Evolutionary conservation across 1,140 invertebrate genomes (phyloP).

Genomic region (Papilio dardanus): DNA sequence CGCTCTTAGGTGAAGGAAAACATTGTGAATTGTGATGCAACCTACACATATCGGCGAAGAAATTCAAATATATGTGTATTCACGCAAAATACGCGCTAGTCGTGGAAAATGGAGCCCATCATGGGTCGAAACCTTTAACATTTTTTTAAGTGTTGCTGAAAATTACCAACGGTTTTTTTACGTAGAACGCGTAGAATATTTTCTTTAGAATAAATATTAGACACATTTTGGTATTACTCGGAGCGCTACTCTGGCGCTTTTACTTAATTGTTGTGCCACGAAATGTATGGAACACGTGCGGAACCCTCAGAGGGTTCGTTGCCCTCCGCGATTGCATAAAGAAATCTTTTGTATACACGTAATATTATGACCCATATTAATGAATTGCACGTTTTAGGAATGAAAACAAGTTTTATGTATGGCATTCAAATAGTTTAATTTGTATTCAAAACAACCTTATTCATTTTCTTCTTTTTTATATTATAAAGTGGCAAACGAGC

Average conservation of each 20-base stretch:
- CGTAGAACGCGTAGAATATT: background rate
- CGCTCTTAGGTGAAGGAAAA: too few relatives aligned
- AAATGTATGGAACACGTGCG: background rate
- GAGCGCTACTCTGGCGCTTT: background rate
- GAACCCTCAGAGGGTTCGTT: background rate
- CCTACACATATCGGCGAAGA: too few relatives aligned
- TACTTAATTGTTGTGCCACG: constrained; percentile 32
- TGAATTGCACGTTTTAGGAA: background rate
- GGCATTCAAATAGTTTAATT: background rate
- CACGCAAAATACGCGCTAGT: too few relatives aligned
- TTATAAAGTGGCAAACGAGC: too few relatives aligned
- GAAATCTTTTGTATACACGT: background rate
- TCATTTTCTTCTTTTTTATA: background rate
- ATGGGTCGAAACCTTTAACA: too few relatives aligned
- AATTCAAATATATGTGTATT: too few relatives aligned
- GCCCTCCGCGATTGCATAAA: background rate
- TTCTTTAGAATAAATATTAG: background rate
- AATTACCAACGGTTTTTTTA: background rate
- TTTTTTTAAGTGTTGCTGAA: background rate
- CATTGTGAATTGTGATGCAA: too few relatives aligned
- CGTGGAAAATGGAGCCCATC: too few relatives aligned
- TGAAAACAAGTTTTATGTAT: background rate
- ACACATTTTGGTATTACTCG: background rate
- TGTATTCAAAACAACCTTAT: too few relatives aligned
- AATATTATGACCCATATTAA: background rate